A percentile compares a stretch with the other conserved stretches of the same genome.
These are phyloP conservation scores for Panulirus ornatus DNA, from an alignment of 1,140 invertebrate species.

Conservation along the genomic window DNA sequence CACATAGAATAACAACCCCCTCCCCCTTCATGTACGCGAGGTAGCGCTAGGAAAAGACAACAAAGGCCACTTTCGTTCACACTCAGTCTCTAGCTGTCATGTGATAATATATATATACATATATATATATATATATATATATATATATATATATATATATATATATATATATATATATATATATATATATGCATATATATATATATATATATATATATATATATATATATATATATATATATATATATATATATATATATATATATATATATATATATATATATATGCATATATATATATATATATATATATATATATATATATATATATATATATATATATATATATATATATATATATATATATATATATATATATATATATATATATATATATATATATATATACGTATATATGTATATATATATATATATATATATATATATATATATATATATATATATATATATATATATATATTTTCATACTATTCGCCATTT, in stretches of 20 bases:
- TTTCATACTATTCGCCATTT: no score
- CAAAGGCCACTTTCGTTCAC: no score
- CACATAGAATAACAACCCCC: no score
- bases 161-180: no score
- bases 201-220: slow-evolving; percentile 32
- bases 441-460: not conserved
- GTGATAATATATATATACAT: no score
- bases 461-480: no score
- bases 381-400: slow-evolving; percentile 16
- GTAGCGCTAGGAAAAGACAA: no score
- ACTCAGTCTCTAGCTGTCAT: no score
- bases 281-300: slow-evolving; percentile 35
- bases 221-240: slow-evolving; percentile 24
- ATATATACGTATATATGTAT: not conserved
- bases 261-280: slow-evolving; percentile 45
- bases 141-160: no score
- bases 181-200: not conserved
- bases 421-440: not conserved
- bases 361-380: slow-evolving; percentile 5
- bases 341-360: slow-evolving; percentile 16
- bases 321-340: not conserved
- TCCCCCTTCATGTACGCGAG: no score
- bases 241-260: slow-evolving; percentile 43
- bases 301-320: slow-evolving; percentile 25
- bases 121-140: not conserved